These are phyloP conservation scores for Sus scrofa DNA, from an alignment of 2,113 vertebrate genomes.

Conservation along the genomic window DNA sequence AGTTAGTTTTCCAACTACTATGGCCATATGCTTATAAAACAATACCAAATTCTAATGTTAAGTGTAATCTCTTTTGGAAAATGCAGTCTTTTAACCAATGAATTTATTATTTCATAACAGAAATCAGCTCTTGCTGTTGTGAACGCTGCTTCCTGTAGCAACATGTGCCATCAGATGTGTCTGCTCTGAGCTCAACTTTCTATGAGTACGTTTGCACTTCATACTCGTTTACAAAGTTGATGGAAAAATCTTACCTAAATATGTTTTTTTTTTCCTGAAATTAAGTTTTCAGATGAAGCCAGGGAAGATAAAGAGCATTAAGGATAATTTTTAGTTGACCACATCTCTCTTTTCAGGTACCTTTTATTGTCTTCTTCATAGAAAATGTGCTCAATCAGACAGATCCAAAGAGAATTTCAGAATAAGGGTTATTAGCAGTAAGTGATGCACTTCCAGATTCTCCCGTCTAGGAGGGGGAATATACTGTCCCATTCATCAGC, in stretches of 20 bases:
- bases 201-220: not conserved
- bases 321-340: not conserved
- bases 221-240: not conserved
- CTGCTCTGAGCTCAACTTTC: not conserved
- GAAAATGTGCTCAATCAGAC: not conserved
- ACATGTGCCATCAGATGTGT: not conserved
- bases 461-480: not conserved
- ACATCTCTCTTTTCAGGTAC: not conserved
- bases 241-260: not conserved
- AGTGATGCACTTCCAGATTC: not conserved
- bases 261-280: not conserved
- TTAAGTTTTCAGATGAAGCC: not conserved
- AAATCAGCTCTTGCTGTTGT: not conserved
- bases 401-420: not conserved
- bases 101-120: not conserved
- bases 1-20: not conserved
- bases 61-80: conserved; percentile 16
- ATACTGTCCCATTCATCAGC: not conserved
- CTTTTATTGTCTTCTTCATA: conserved; percentile 2
- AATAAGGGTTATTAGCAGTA: not conserved
- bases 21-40: not conserved
- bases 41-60: not conserved
- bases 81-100: not conserved
- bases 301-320: not conserved
- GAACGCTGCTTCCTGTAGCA: not conserved